Evolutionary conservation across 2,888 invertebrate species (phyloP), one percentile per base, ranked within the genome.

Genomic region (Gymnosoma rotundatum): DNA sequence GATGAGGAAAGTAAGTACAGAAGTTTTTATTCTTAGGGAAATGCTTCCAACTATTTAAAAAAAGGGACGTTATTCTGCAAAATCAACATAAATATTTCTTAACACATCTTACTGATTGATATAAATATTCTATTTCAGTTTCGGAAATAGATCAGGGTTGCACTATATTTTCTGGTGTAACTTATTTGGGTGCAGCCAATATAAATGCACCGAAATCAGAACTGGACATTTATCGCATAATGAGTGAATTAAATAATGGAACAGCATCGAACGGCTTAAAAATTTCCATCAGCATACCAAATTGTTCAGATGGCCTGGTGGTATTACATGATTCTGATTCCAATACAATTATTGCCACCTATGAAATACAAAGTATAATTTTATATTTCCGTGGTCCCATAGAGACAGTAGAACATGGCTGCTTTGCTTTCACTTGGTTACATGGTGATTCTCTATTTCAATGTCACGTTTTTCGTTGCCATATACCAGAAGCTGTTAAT

Each of bases 391-490:
- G 98, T 66, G 99, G 99, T 9, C 94, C 95, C 45, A 94, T 95
- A 14, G 96, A 96, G 63, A 95, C 96, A 21, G 93, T 94, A 0
- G 98, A 98, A 88, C 95, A 96, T 0, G 95, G 97, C n/a, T 99
- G 99, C 93, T 99, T 99, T 93, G 99, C 99, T 10, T 99, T 99
- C 93, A 99, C 99, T 0, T 98, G 98, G 95, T 96, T 98, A 64
- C 98, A 98, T 91, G 98, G 98, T 0, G 97, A 97, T 89, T 96
- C 96, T 45, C 95, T 98, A 85, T 98, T 98, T 92, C 97, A 98
- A 92, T 99, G 99, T 93, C 99, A 99, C 93, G 98, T 98, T 64
- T 99, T 99, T 93, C 95, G 98, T 80, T 99, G 98, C 93, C 97
- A 98, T 91, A 96, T 97, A 90, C 96, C 97, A 38, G 98, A 98